Conservation (phyloP, 1,140 invertebrate genomes). For the Drosophila bifasciata region DNA sequence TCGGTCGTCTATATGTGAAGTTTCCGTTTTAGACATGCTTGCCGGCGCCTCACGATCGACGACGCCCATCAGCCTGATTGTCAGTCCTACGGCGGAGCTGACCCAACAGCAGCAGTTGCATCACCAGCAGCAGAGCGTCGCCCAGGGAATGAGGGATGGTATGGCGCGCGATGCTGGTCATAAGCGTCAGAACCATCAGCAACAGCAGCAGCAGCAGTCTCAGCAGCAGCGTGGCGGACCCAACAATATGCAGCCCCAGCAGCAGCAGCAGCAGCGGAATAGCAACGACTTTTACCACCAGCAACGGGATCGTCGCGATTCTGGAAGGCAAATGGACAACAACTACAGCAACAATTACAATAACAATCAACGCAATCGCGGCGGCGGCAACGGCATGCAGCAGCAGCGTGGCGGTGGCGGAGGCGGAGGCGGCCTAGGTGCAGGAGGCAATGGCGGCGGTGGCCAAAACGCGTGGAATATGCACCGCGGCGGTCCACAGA, state of each 20-base stretch:
- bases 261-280: conserved; percentile 51
- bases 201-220: conserved; percentile 56
- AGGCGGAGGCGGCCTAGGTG: conserved; percentile 29
- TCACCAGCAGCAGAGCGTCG: conserved; percentile 59
- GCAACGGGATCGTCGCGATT: conserved; percentile 76
- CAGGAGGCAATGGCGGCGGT: conserved; percentile 44
- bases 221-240: conserved; percentile 63
- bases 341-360: conserved; percentile 83
- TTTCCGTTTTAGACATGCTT: conserved; percentile 90
- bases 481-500: conserved; percentile 73
- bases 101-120: conserved; percentile 88
- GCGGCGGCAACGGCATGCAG: conserved; percentile 58
- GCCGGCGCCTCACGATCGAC: conserved; percentile 89
- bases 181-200: conserved; percentile 79
- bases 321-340: conserved; percentile 73
- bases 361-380: conserved; percentile 72
- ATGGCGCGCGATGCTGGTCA: conserved; percentile 80
- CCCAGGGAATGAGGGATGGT: conserved; percentile 52
- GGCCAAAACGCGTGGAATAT: conserved; percentile 71
- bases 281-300: conserved; percentile 77
- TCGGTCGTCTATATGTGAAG: conserved; percentile 66
- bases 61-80: conserved; percentile 89
- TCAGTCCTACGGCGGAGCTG: conserved; percentile 93
- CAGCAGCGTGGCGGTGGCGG: conserved; percentile 41
- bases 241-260: conserved; percentile 53